Evolutionary conservation across 2,888 invertebrate species (phyloP), one percentile per base, ranked within the genome.

Genomic region (Lissonota sp.): DNA sequence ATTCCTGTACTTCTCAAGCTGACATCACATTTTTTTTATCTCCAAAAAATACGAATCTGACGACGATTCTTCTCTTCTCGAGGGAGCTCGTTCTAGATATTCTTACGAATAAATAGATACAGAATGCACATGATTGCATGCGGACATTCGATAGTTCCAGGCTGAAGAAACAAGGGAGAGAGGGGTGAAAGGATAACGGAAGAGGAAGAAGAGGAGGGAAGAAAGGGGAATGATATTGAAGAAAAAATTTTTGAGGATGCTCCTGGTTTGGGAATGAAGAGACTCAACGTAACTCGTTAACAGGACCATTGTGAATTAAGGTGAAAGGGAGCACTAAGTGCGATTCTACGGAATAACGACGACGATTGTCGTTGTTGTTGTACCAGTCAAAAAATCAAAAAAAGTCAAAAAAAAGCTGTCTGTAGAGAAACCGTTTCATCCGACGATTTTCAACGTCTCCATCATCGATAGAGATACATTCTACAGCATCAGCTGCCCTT

Each of bases 261-360:
- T 72, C 53, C 78, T 16, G 7, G 1, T 14, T 26, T 26, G 26
- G 26, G 26, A 10, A 55, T 16, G 60, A 76, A 66, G 71, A 71
- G 74, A 70, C 77, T 84, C 86, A 86, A 87, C 83, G 87, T 84
- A 90, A 90, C 89, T 91, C 91, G 90, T 90, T 89, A 90, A 88
- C 89, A 80, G 69, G 69, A 53, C 87, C 86, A 89, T 89, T 90
- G 87, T 88, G 79, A 76, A 62, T 72, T 51, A 60, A 53, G 64
- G 51, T 64, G 70, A 12, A 62, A 44, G 60, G 70, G 74, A 53
- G 26, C 71, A 16, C 26, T 8, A 26, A 26, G 3, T 26, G 26
- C 26, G 26, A 0, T 37, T 8, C 44, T 14, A 57, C 57, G 69
- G 72, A 80, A 75, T 53, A 73, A 73, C 64, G 64, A 39, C 26